phyloP scores from a whole-genome alignment of 2,113 vertebrate species.

The Hipposideros armiger region DNA sequence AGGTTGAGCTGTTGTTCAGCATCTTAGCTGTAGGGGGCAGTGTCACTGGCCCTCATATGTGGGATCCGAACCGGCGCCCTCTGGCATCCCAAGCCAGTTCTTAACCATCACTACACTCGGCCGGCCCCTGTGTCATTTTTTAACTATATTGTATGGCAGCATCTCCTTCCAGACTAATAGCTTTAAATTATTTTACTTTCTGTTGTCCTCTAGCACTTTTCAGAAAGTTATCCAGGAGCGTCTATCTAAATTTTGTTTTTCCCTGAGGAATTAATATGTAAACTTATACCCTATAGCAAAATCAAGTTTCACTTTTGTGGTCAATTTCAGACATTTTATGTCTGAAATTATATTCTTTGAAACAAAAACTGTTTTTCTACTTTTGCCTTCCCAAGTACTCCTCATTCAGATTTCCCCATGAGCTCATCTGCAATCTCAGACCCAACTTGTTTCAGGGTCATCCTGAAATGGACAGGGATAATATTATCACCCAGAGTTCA shows the following conservation, averaged over 20 bases:
- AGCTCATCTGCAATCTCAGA: not conserved
- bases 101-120: too few relatives aligned
- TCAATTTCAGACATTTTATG: not conserved
- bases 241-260: not conserved
- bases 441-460: not conserved
- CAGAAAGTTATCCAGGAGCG: not conserved
- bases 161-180: not conserved
- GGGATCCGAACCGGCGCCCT: too few relatives aligned
- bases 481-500: not conserved
- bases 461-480: not conserved
- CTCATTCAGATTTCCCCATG: not conserved
- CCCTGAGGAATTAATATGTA: not conserved
- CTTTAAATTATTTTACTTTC: not conserved
- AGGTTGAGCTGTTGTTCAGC: too few relatives aligned
- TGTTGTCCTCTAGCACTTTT: not conserved
- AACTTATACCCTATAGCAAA: not conserved
- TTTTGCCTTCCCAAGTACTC: not conserved
- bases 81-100: too few relatives aligned
- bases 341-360: slow-evolving; percentile 3
- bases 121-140: not conserved
- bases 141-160: not conserved
- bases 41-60: too few relatives aligned
- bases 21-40: too few relatives aligned
- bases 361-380: not conserved
- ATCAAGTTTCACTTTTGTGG: not conserved